Conservation (phyloP, 1,140 invertebrate genomes). For the Orchestia grillus region DNA sequence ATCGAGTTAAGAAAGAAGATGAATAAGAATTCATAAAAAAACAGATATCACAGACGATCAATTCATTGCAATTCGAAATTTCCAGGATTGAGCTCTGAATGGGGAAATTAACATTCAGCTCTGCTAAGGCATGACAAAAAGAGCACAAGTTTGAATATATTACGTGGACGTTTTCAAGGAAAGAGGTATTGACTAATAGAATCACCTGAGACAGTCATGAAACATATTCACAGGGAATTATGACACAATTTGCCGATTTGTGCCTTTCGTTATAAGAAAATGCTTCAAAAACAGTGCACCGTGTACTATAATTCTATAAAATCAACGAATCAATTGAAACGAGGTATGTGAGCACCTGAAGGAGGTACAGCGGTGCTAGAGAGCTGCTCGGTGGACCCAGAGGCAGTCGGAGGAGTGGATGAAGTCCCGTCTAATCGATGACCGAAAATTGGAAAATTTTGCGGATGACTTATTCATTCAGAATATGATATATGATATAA, state of each 20-base stretch:
- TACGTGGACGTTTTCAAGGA: background rate
- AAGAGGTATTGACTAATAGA: background rate
- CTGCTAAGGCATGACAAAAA: background rate
- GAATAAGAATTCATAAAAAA: background rate
- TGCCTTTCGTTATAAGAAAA: background rate
- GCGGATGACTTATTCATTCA: too few species aligned
- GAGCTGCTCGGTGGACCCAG: background rate
- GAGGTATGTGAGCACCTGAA: background rate
- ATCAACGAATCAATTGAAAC: background rate
- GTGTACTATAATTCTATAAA: too few species aligned
- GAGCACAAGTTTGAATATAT: background rate
- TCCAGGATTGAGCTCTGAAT: background rate
- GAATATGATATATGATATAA: too few species aligned
- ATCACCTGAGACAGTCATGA: background rate
- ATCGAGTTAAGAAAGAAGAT: background rate
- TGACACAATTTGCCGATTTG: background rate
- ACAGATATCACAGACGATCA: background rate
- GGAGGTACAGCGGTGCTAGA: background rate
- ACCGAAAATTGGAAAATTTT: background rate
- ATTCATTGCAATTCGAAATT: background rate
- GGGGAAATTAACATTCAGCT: background rate
- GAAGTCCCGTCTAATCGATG: background rate
- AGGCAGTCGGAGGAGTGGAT: background rate
- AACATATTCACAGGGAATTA: background rate
- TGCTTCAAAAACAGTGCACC: background rate